phyloP scores from a whole-genome alignment of 2,797 vertebrate genomes.

The Poecilia wingei region DNA sequence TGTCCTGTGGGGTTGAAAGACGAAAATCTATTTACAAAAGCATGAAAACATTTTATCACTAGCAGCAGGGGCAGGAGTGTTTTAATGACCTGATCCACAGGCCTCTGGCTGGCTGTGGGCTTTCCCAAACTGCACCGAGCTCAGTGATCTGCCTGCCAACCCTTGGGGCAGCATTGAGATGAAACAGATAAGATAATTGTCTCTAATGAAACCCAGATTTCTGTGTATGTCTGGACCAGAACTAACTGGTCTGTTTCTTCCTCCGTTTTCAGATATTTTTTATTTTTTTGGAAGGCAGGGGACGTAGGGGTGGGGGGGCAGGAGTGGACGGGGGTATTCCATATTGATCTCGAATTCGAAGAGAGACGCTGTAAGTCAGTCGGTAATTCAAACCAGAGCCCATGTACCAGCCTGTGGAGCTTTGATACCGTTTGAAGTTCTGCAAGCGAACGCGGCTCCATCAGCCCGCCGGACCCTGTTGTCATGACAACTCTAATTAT shows the following conservation, averaged over 20 bases:
- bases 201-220: slow-evolving; percentile 99
- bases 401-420: slow-evolving; percentile 86
- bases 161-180: slow-evolving; percentile 96
- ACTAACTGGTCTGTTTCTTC: slow-evolving; percentile 70
- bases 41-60: slow-evolving; percentile 98
- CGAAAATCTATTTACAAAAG: slow-evolving; percentile 97
- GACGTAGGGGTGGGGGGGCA: background rate
- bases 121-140: slow-evolving; percentile 92
- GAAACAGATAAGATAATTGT: slow-evolving; percentile 99
- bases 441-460: slow-evolving; percentile 90
- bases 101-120: slow-evolving; percentile 88
- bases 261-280: slow-evolving; percentile 47
- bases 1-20: slow-evolving; percentile 90
- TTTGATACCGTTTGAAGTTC: slow-evolving; percentile 99
- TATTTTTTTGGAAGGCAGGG: slow-evolving; percentile 49
- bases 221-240: slow-evolving; percentile 79
- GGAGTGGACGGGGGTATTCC: slow-evolving; percentile 45
- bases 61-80: slow-evolving; percentile 94
- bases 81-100: slow-evolving; percentile 96
- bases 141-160: slow-evolving; percentile 92
- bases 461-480: slow-evolving; percentile 91
- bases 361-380: slow-evolving; percentile 91
- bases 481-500: slow-evolving; percentile 99
- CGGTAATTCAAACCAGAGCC: slow-evolving; percentile 98
- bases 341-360: slow-evolving; percentile 95